These are phyloP conservation scores for Myoxocephalus aenaeus DNA, from an alignment of 2,797 vertebrate species.

Conservation along the genomic window DNA sequence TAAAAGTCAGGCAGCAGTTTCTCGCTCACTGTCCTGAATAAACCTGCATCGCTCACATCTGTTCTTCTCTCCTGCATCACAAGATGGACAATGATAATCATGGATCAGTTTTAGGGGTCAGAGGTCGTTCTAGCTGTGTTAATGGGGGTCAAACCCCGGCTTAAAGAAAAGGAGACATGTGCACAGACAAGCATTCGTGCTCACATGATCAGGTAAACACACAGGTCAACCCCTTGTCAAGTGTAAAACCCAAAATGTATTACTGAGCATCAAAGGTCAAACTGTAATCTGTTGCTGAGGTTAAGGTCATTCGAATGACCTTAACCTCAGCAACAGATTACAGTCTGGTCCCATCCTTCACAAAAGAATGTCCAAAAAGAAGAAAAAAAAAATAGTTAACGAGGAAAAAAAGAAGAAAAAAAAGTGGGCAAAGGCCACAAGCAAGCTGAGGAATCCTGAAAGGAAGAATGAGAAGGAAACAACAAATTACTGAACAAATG, in stretches of 20 bases:
- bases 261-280: neutral
- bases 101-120: constrained; percentile 3
- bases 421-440: neutral
- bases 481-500: constrained; percentile 6
- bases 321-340: too few relatives aligned
- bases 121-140: constrained; percentile 30
- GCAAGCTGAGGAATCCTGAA: neutral
- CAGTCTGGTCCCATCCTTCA: neutral
- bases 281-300: neutral
- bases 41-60: neutral
- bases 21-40: neutral
- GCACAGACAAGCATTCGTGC: neutral
- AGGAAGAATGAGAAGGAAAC: neutral
- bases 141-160: constrained; percentile 34
- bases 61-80: neutral
- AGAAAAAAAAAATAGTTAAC: neutral
- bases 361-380: too few relatives aligned
- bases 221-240: neutral
- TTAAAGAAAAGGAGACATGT: neutral
- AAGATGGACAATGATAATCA: constrained; percentile 8
- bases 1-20: neutral
- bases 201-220: constrained; percentile 4
- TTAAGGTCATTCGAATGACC: too few relatives aligned
- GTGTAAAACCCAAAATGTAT: neutral
- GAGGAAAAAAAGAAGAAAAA: neutral